Percentiles rank a stretch among this genome's conserved stretches.
Conservation (phyloP, 2,113 vertebrate genomes). For the Geococcyx californianus region DNA sequence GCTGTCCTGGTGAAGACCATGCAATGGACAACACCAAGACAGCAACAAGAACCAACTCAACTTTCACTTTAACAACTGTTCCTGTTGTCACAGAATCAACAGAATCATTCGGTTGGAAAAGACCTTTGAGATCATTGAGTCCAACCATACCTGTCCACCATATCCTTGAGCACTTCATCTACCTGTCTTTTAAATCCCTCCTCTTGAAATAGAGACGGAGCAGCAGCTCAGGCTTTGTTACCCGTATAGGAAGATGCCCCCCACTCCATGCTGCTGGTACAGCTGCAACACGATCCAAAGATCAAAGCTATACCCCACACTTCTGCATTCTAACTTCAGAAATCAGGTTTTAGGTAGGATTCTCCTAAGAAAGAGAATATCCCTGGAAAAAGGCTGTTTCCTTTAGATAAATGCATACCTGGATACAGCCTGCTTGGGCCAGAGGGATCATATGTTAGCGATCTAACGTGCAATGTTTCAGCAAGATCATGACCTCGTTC, state of each 20-base stretch:
- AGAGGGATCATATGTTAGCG: background rate
- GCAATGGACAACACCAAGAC: background rate
- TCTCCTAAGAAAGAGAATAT: background rate
- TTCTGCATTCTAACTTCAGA: background rate
- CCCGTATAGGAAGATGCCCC: rapidly evolving
- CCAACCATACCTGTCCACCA: too few relatives aligned
- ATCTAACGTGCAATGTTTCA: background rate
- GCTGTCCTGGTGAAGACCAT: background rate
- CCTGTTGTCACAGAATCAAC: too few relatives aligned
- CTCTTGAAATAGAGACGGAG: background rate
- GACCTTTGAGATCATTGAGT: too few relatives aligned
- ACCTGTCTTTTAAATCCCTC: too few relatives aligned
- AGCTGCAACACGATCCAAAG: background rate
- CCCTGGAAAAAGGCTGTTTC: background rate
- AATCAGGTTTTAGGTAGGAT: background rate
- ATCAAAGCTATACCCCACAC: background rate
- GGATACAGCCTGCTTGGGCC: background rate
- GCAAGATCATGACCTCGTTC: background rate
- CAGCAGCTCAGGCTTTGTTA: background rate
- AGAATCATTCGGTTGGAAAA: too few relatives aligned
- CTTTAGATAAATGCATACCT: background rate
- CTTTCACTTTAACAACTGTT: background rate
- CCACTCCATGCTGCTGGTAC: background rate
- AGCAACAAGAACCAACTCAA: background rate
- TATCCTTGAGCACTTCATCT: too few relatives aligned